Conservation (phyloP, 2,113 vertebrate genomes). For the Hemiprocne comata region DNA sequence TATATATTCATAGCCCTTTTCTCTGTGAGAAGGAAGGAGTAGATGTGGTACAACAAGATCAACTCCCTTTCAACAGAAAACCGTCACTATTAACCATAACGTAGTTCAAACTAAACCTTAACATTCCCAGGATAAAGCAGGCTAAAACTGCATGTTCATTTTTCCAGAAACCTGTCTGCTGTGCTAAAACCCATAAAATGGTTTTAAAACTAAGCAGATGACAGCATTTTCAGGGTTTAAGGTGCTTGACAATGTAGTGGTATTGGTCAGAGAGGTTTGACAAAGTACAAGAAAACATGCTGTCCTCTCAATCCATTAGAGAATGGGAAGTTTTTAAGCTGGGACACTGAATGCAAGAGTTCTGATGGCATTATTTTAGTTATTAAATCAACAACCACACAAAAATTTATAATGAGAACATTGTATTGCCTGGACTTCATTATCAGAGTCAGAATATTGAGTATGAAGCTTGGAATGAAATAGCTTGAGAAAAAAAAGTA, state of each 20-base stretch:
- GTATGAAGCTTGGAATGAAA: background rate
- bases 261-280: slow-evolving; percentile 13
- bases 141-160: background rate
- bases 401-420: background rate
- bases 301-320: background rate
- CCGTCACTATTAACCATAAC: background rate
- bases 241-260: background rate
- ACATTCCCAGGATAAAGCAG: background rate
- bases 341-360: background rate
- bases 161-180: background rate
- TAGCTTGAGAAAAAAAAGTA: background rate
- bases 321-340: background rate
- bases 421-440: background rate
- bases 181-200: background rate
- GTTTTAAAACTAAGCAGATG: slow-evolving; percentile 38
- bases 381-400: background rate
- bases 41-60: background rate
- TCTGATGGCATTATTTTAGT: background rate
- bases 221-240: background rate
- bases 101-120: background rate
- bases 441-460: background rate
- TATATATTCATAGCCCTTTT: background rate
- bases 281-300: background rate
- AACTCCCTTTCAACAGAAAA: background rate
- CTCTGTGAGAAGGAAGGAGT: background rate